Evolutionary conservation across 2,797 vertebrate species (phyloP).

Genomic region (Artibeus jamaicensis): DNA sequence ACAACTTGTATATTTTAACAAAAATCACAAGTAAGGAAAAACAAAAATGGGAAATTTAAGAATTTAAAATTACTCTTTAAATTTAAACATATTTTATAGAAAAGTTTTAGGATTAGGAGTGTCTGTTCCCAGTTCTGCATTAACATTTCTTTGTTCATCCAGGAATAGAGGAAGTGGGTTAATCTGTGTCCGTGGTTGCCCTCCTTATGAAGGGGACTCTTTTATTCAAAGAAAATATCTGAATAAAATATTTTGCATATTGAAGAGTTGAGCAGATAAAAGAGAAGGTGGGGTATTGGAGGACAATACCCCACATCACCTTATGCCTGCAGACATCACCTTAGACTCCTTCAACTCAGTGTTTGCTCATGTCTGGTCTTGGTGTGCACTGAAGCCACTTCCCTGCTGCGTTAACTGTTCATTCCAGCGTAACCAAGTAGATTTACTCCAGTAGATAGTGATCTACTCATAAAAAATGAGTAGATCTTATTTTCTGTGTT

Average conservation of each 20-base stretch:
- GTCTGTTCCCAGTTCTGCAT: not conserved
- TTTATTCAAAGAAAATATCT: constrained; percentile 2
- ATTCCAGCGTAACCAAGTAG: not conserved
- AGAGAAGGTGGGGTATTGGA: not conserved
- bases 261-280: not conserved
- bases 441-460: too few species aligned
- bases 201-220: not conserved
- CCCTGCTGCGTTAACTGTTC: not conserved
- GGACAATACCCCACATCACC: too few species aligned
- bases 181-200: not conserved
- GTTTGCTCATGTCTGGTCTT: not conserved
- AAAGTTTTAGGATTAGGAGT: not conserved
- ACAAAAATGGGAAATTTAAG: not conserved
- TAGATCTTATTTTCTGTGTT: not conserved
- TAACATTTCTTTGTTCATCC: not conserved
- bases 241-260: not conserved
- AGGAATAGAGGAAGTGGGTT: not conserved
- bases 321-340: not conserved
- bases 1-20: constrained; percentile 4
- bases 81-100: not conserved
- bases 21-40: constrained; percentile 29
- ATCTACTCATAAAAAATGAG: too few species aligned
- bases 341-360: not conserved
- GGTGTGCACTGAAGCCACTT: not conserved
- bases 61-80: not conserved